These are phyloP conservation scores for Mystacornis crossleyi DNA, from an alignment of 2,113 vertebrate genomes.

Conservation along the genomic window DNA sequence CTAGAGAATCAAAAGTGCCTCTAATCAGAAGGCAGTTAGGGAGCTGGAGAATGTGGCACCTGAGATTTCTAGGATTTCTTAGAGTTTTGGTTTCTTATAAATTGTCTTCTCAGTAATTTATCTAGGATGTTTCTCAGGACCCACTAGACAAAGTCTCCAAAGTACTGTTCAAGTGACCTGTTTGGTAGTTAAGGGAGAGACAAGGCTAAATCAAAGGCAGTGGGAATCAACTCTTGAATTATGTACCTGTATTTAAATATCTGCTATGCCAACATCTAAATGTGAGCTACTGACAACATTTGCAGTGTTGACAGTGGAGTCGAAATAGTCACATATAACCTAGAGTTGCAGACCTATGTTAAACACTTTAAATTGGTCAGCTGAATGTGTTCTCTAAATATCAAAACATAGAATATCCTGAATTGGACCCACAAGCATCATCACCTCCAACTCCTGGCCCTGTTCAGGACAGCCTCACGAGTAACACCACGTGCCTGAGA, in stretches of 20 bases:
- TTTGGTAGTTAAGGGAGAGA: neutral
- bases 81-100: neutral
- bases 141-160: neutral
- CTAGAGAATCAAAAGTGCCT: neutral
- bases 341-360: neutral
- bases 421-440: neutral
- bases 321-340: fast-evolving
- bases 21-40: neutral
- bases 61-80: neutral
- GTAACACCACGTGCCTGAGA: neutral
- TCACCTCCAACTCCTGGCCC: no score
- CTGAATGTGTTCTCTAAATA: neutral
- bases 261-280: neutral
- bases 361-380: neutral
- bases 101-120: neutral
- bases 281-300: neutral
- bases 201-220: neutral
- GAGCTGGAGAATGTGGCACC: neutral
- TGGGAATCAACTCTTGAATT: neutral
- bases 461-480: neutral
- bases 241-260: neutral
- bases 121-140: neutral
- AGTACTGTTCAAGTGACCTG: neutral
- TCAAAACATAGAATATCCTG: neutral
- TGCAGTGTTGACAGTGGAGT: neutral